Base-by-base conservation (phyloP, 2,797 vertebrate species). In the Brachyrhaphis roseni region DNA sequence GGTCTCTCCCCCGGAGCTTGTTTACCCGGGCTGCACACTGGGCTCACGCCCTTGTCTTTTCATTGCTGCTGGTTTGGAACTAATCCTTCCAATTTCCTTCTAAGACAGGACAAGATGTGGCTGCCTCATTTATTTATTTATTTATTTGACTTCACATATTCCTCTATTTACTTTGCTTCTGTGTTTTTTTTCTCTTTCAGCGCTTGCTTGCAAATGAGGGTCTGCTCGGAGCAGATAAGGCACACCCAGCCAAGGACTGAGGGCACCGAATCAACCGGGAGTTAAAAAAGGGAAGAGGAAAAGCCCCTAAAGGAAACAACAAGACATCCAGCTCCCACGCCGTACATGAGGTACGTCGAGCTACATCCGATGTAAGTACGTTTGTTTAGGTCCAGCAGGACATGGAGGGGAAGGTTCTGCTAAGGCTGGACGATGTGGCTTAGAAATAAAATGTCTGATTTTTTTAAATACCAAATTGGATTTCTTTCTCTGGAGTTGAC, bases 21-120 rank as follows among this genome's bases (percentile, higher is more conserved):
- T 94, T 94, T 93, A 94, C 89, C 88, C 88, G 83, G 77, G 84
- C 88, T 91, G 91, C 92, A 93, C 89, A 87, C 92, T 91, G 90
- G 90, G 89, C 88, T 89, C 90, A 91, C 91, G 81, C 92, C 90
- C 90, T 87, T 87, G 88, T 90, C 94, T 93, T 94, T 94, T 94
- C 94, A 95, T 92, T 94, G 92, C 92, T 91, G 92, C 87, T 92
- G 92, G 95, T 95, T 94, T 84, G 93, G 95, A 95, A 95, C 94
- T 95, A 95, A 95, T 96, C 95, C 95, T 91, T 91, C 92, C 92
- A 93, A 91, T 95, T 95, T 93, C 90, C 93, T 92, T 92, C 90
- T 88, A 89, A 92, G 90, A 93, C 93, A 93, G 93, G 93, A 95
- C 94, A 95, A 93, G 93, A 94, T 91, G 93, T 92, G 94, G 93